Conservation (phyloP, 2,797 vertebrate genomes). For the Chaenodraco wilsoni region DNA sequence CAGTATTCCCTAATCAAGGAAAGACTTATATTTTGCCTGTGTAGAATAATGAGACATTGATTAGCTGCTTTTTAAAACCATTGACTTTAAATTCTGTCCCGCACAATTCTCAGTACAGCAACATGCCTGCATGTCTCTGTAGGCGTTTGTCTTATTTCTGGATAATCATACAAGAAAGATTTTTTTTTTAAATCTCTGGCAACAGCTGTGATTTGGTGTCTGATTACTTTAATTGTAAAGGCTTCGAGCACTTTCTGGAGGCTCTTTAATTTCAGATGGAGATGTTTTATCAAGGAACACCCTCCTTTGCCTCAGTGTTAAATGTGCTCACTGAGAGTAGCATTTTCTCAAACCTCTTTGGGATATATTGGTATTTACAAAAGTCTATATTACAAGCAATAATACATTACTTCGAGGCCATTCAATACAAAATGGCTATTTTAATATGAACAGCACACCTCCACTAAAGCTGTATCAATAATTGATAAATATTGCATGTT, state of each 20-base stretch:
- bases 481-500: too few relatives aligned
- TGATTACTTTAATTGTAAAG: conserved; percentile 23
- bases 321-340: conserved; percentile 4
- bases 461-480: too few relatives aligned
- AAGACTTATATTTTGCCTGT: conserved; percentile 41
- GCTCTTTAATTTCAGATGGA: conserved; percentile 15
- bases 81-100: conserved; percentile 21
- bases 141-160: conserved; percentile 4
- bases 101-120: background rate
- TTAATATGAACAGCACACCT: background rate
- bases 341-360: too few relatives aligned
- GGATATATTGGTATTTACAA: too few relatives aligned
- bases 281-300: conserved; percentile 10
- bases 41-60: conserved; percentile 68
- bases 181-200: background rate
- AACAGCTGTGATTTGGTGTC: conserved; percentile 32
- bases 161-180: conserved; percentile 50
- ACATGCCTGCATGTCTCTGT: background rate
- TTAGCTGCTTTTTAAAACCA: conserved; percentile 57
- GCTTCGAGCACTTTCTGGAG: conserved; percentile 5
- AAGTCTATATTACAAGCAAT: too few relatives aligned
- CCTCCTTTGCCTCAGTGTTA: background rate
- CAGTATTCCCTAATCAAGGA: conserved; percentile 65
- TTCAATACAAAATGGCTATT: background rate
- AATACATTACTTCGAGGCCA: too few relatives aligned